Evolutionary conservation across 2,113 vertebrate species (phyloP).

Genomic region (Tragelaphus strepsiceros): DNA sequence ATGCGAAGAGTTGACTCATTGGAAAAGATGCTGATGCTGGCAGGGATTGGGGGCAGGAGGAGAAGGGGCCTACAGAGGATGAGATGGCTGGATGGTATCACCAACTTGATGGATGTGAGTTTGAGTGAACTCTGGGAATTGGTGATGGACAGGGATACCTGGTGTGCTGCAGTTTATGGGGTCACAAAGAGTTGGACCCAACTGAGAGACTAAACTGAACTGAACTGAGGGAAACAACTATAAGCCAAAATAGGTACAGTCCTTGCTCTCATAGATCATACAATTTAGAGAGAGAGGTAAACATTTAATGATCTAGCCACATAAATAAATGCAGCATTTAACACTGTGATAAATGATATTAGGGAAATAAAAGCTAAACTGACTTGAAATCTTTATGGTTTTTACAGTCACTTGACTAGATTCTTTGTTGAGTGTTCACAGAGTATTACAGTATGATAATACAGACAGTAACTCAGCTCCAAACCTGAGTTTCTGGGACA

Average conservation of each 20-base stretch:
- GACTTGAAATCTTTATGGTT: not conserved
- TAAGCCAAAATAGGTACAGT: not conserved
- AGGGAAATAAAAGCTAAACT: not conserved
- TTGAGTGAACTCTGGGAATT: too few species aligned
- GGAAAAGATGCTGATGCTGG: too few species aligned
- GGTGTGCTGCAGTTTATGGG: too few species aligned
- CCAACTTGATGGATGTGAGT: too few species aligned
- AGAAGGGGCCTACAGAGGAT: too few species aligned
- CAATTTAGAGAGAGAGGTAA: not conserved
- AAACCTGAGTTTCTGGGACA: not conserved
- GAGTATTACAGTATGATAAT: not conserved
- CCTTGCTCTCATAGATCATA: not conserved
- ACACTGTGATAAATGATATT: not conserved
- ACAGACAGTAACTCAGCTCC: not conserved
- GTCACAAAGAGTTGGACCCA: too few species aligned
- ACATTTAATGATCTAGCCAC: not conserved
- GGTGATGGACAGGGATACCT: too few species aligned
- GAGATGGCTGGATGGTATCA: too few species aligned
- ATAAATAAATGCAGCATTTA: not conserved
- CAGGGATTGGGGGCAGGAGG: too few species aligned
- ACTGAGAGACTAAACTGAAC: too few species aligned
- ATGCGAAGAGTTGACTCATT: too few species aligned
- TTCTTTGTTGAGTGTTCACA: not conserved
- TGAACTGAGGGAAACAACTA: not conserved
- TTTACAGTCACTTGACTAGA: not conserved